Evolutionary conservation across 2,888 invertebrate species (phyloP).

Genomic region (Polyommatus icarus): DNA sequence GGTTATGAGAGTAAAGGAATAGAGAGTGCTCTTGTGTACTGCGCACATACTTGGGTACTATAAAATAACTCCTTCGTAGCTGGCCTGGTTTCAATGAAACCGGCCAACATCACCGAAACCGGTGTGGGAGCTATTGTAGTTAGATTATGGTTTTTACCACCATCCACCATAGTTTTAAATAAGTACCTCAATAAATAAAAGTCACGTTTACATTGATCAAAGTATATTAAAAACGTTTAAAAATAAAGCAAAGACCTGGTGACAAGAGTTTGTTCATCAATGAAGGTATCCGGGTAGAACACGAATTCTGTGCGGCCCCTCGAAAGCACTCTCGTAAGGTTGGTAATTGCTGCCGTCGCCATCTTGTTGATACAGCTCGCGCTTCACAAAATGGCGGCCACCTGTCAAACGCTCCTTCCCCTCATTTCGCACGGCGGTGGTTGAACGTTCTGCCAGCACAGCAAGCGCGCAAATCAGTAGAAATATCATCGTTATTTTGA

Average conservation of each 20-base stretch:
- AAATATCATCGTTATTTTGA: constrained; percentile 11
- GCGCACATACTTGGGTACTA: no score
- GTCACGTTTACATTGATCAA: background rate
- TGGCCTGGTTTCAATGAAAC: no score
- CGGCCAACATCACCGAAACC: no score
- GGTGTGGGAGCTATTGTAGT: no score
- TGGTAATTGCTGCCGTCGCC: background rate
- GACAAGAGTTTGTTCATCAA: background rate
- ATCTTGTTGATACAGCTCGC: constrained; percentile 7
- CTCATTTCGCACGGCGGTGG: background rate
- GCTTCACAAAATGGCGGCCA: constrained; percentile 43
- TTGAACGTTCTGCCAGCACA: constrained; percentile 3
- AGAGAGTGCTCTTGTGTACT: no score
- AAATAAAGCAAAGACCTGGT: background rate
- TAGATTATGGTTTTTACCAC: no score
- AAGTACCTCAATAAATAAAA: background rate
- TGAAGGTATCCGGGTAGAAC: constrained; percentile 16
- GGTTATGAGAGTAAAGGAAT: no score
- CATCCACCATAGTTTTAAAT: background rate
- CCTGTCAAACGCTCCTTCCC: constrained; percentile 43
- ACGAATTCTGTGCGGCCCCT: constrained; percentile 23
- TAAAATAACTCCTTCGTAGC: no score
- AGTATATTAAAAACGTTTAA: constrained; percentile 9
- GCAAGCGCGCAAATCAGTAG: constrained; percentile 13
- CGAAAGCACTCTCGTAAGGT: constrained; percentile 17